These are phyloP conservation scores for Cerastoderma edule DNA, from an alignment of 2,888 invertebrate genomes.

Conservation along the genomic window DNA sequence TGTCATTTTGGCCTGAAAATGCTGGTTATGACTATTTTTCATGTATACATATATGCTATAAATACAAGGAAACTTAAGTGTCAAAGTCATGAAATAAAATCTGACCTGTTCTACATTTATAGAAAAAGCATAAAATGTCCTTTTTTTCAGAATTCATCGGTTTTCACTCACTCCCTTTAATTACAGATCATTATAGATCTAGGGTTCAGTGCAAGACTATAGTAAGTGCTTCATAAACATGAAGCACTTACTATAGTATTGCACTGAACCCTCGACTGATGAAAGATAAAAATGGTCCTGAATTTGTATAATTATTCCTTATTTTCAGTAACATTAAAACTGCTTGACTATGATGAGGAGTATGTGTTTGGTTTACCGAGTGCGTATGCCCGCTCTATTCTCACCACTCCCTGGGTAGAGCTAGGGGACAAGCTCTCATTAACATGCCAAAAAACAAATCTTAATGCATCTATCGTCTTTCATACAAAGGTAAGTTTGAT, in stretches of 20 bases:
- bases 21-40: too few species aligned
- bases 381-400: slow-evolving; percentile 85
- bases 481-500: slow-evolving; percentile 85
- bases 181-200: not conserved
- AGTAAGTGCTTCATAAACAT: not conserved
- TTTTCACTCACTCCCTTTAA: too few species aligned
- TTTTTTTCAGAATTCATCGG: too few species aligned
- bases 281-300: too few species aligned
- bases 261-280: too few species aligned
- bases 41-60: too few species aligned
- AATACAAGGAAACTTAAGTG: too few species aligned
- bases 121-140: too few species aligned
- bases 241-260: too few species aligned
- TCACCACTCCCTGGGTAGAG: slow-evolving; percentile 85
- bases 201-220: not conserved
- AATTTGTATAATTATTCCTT: not conserved
- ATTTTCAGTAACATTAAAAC: slow-evolving; percentile 76
- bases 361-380: slow-evolving; percentile 85
- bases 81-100: too few species aligned
- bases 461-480: slow-evolving; percentile 83
- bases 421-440: slow-evolving; percentile 84
- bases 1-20: too few species aligned
- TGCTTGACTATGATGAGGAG: slow-evolving; percentile 82
- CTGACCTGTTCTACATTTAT: too few species aligned
- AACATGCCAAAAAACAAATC: slow-evolving; percentile 83